These are phyloP conservation scores for Camponotus fellah DNA, from an alignment of 2,888 invertebrate genomes.

Conservation along the genomic window DNA sequence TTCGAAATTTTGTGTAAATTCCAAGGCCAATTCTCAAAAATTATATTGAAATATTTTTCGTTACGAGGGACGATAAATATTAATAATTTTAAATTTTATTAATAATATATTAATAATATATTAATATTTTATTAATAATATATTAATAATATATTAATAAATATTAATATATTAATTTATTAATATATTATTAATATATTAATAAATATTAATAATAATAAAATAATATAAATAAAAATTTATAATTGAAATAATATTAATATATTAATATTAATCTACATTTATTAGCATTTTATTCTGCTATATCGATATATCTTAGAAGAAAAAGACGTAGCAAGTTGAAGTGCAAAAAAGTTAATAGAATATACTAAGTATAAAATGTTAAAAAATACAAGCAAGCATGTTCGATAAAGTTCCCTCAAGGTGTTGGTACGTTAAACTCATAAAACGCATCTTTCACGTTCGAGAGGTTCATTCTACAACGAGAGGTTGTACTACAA, in stretches of 20 bases:
- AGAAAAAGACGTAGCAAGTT: neutral
- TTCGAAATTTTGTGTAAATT: neutral
- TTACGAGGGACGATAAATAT: neutral
- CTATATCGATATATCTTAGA: neutral
- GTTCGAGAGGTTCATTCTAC: conserved; percentile 18
- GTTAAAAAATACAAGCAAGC: neutral
- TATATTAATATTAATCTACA: neutral
- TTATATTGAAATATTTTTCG: neutral
- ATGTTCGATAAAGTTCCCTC: conserved; percentile 30
- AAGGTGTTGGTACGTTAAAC: conserved; percentile 48
- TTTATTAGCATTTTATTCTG: neutral
- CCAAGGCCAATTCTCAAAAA: neutral
- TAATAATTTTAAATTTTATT: neutral
- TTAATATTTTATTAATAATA: too few relatives aligned
- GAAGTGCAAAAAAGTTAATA: neutral
- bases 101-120: neutral
- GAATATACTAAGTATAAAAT: neutral
- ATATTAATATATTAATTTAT: too few relatives aligned
- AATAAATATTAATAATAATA: neutral
- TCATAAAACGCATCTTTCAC: conserved; percentile 50
- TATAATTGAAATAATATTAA: neutral
- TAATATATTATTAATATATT: too few relatives aligned
- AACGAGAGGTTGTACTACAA: conserved; percentile 7
- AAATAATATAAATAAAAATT: neutral
- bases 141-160: too few relatives aligned